Percentiles rank a stretch among this genome's conserved stretches.
Evolutionary conservation across 2,797 vertebrate genomes (phyloP).

Genomic region (Brachyalestes nurse): DNA sequence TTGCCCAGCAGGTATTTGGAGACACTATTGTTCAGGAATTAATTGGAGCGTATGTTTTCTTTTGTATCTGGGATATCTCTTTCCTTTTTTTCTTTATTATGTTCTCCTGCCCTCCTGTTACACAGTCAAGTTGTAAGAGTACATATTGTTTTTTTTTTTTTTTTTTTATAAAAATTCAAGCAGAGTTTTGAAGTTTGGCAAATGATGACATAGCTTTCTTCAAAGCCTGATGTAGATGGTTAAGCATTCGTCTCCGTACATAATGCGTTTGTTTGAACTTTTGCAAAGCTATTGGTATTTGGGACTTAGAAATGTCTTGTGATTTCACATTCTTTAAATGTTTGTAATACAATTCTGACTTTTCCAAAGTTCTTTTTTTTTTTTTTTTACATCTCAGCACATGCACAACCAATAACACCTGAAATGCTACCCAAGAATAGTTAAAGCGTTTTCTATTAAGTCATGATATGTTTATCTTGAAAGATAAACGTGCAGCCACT

Average conservation of each 20-base stretch:
- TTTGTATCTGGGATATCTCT: constrained; percentile 28
- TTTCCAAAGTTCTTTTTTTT: not conserved
- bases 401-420: not conserved
- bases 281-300: not conserved
- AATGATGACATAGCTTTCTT: constrained; percentile 9
- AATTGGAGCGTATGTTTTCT: constrained; percentile 61
- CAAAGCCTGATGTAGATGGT: constrained; percentile 10
- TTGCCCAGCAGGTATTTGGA: constrained; percentile 67
- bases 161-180: constrained; percentile 4
- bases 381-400: not conserved
- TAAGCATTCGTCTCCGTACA: not conserved
- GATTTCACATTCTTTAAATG: not conserved
- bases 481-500: not conserved
- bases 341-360: not conserved
- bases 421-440: too few relatives aligned
- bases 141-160: not conserved
- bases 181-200: not conserved
- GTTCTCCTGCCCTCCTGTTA: not conserved
- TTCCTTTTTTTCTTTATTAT: constrained; percentile 13
- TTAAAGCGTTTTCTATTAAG: not conserved
- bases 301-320: not conserved
- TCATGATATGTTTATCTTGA: not conserved
- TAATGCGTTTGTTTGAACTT: constrained; percentile 1
- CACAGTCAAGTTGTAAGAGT: not conserved
- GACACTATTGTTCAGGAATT: constrained; percentile 65